Evolutionary conservation across 1,140 invertebrate genomes (phyloP), one percentile per base, ranked within the genome.

Genomic region (Achroia grisella): DNA sequence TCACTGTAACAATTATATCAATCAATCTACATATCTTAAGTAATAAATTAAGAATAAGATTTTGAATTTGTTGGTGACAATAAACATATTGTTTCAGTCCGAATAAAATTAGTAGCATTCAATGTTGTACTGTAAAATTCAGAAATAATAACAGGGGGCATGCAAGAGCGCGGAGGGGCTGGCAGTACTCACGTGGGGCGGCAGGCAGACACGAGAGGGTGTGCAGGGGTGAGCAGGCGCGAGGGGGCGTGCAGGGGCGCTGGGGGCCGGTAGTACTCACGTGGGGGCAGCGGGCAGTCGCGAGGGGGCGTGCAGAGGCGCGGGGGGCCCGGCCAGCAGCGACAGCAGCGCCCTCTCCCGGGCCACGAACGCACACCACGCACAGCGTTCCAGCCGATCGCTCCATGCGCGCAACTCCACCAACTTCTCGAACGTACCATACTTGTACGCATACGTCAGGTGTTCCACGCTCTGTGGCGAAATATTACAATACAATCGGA

Each of bases 391-490:
- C 28, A 98, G 76, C 44, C 92, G 88, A 67, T 94, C 91, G 58
- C 92, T 89, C 67, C 97, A 94, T 62, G 94, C 91, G 46, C 96
- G 90, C 78, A 98, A 95, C 79, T 98, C 96, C 56, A 93, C 90
- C 58, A 98, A 91, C 88, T 97, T 97, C 41, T 93, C 90, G 86
- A 98, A 98, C 30, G 95, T 96, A 9, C 96, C 97, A 81, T 92
- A 98, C 71, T 97, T 97, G 79, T 98, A 98, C 1, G 94, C 94
- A 66, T 94, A 92, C 13, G 96, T 95, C 40, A 98, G 87, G 76
- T 97, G 95, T 80, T 98, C 96, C 34, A 94, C 90, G 62, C 94
- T 95, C 94, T 96, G 86, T 1, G 15, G n/a, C n/a, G 10, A 17
- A 8, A 5, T 8, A 37, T 3, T n/a, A 31, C 17, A 23, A 3